Evolutionary conservation across 2,113 vertebrate species (phyloP).

Genomic region (Lophius piscatorius): DNA sequence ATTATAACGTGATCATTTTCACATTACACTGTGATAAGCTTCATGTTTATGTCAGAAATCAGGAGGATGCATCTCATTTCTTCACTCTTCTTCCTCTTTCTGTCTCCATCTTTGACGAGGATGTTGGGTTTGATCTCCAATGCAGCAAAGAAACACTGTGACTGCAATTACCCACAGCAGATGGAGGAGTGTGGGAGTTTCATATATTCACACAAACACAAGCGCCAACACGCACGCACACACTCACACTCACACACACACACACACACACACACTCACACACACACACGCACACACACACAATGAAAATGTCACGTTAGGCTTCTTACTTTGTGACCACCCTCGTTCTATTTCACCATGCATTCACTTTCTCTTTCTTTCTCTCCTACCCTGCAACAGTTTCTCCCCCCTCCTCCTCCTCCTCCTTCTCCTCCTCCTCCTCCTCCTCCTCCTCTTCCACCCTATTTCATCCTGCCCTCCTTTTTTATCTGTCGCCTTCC

Average conservation of each 20-base stretch:
- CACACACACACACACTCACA: conserved; percentile 17
- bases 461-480: neutral
- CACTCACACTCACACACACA: conserved; percentile 9
- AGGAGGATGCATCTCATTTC: too few species aligned
- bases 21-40: too few species aligned
- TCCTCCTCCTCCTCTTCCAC: conserved; percentile 1
- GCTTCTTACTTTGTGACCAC: conserved; percentile 13
- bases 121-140: conserved; percentile 35
- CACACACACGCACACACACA: conserved; percentile 16
- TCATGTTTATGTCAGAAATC: too few species aligned
- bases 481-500: neutral
- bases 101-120: conserved; percentile 25
- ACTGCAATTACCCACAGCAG: conserved; percentile 59
- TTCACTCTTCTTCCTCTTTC: neutral
- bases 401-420: conserved; percentile 14
- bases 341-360: conserved; percentile 4
- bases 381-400: conserved; percentile 27
- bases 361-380: conserved; percentile 30
- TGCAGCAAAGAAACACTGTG: conserved; percentile 46
- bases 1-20: too few species aligned
- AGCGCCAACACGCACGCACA: conserved; percentile 8
- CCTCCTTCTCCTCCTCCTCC: conserved; percentile 9
- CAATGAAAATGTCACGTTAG: conserved; percentile 33
- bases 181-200: conserved; percentile 67
- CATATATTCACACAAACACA: conserved; percentile 52